A percentile compares a stretch with the other conserved stretches of the same genome.
phyloP scores from a whole-genome alignment of 2,797 vertebrate genomes.

The Phoeniculus purpureus region DNA sequence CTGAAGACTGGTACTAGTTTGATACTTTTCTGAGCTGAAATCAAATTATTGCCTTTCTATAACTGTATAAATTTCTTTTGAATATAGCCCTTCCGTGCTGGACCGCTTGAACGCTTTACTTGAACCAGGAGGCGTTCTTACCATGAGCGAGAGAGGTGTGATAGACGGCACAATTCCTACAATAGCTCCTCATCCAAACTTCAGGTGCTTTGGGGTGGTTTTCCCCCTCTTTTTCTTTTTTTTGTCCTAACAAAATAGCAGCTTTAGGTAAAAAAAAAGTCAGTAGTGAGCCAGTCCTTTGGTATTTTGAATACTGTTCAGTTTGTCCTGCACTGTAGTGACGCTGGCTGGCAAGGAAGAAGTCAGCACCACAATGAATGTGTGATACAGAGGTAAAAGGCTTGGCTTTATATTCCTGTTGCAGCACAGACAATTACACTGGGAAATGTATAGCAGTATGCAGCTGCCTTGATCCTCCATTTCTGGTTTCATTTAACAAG shows the following conservation, averaged over 20 bases:
- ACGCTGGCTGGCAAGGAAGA: neutral
- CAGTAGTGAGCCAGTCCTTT: neutral
- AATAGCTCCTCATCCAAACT: constrained; percentile 91
- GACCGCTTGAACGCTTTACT: constrained; percentile 96
- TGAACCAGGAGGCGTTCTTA: constrained; percentile 91
- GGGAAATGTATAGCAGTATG: neutral
- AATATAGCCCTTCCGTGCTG: constrained; percentile 91
- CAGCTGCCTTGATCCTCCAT: neutral
- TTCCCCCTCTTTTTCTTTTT: too few relatives aligned
- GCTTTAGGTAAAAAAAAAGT: neutral
- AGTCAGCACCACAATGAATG: neutral
- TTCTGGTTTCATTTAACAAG: neutral
- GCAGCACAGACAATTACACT: neutral
- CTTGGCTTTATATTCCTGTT: neutral
- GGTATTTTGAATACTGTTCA: neutral
- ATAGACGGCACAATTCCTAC: constrained; percentile 89
- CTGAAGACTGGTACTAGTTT: neutral
- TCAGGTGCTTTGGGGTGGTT: constrained; percentile 83
- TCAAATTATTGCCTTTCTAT: neutral
- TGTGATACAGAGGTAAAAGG: neutral
- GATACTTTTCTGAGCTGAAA: too few relatives aligned
- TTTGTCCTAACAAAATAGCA: rapidly evolving
- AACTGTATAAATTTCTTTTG: neutral
- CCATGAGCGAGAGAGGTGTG: constrained; percentile 92
- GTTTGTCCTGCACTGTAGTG: neutral